Evolutionary conservation across 1,140 invertebrate genomes (phyloP).

Genomic region (Odontomachus brunneus): DNA sequence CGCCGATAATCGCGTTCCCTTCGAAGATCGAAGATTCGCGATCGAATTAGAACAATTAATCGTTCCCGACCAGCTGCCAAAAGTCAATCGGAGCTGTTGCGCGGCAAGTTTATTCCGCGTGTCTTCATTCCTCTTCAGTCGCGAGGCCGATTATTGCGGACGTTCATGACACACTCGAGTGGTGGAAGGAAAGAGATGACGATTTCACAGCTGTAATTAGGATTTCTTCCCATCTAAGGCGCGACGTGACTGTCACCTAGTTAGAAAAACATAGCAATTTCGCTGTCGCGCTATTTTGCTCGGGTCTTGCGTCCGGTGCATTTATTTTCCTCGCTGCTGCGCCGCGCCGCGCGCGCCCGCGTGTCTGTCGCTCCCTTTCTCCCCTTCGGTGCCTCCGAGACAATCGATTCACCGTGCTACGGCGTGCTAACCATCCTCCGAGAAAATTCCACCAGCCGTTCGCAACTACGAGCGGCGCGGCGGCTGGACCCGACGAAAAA

Average conservation of each 20-base stretch:
- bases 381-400: constrained; percentile 76
- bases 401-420: constrained; percentile 85
- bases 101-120: background rate
- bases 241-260: constrained; percentile 19
- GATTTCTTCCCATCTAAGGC: constrained; percentile 1
- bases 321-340: constrained; percentile 38
- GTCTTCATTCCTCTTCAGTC: background rate
- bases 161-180: background rate
- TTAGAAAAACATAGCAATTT: constrained; percentile 43
- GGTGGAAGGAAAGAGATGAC: background rate
- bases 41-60: too few relatives aligned
- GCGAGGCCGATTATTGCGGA: background rate
- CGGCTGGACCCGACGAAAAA: constrained; percentile 64
- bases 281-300: constrained; percentile 42
- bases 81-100: too few relatives aligned
- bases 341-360: background rate
- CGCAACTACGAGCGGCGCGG: constrained; percentile 41
- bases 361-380: constrained; percentile 49
- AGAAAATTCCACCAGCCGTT: constrained; percentile 69
- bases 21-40: too few relatives aligned
- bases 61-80: too few relatives aligned
- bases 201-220: background rate
- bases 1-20: too few relatives aligned
- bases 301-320: constrained; percentile 40
- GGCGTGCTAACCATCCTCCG: constrained; percentile 82